Base-by-base conservation (phyloP, 2,888 invertebrate genomes). In the Drosophila birchii region DNA sequence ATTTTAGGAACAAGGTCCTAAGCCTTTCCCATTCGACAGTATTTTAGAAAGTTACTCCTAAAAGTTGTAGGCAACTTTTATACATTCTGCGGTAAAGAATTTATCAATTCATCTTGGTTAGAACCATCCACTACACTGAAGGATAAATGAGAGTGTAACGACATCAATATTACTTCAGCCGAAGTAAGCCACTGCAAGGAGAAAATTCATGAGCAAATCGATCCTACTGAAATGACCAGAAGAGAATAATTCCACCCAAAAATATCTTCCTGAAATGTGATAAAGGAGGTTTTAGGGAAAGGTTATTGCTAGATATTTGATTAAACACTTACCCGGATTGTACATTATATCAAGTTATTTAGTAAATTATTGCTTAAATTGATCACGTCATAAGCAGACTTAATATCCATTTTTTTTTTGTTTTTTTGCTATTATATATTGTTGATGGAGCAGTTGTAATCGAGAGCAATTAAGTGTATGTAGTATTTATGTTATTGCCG, bases 1-100 rank as follows among this genome's bases (percentile, higher is more conserved):
- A 51, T 43, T 64, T 51, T 36, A 49, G 43, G 66, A 43, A 29
- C 49, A 43, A 64, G 26, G 6, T 43, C 43, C 66, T 18, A 64
- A 43, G n/a, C n/a, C 14, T 12, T 8, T 29, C 2, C 45, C 32
- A 23, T 3, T 12, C n/a, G 26, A 32, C 45, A 58, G 12, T 2
- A 14, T 41, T 16, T 26, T 6, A 49, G 64, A 34, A 63, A 16
- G 34, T 49, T 34, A 12, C 26, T 64, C 34, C 64, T 26, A 64
- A 64, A 64, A 64, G 26, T 4, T 43, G 1, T 34, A 51, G 49
- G 14, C 39, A 64, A 49, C 36, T 47, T 43, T 34, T 0, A 18
- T 26, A 18, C 3, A 53, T 44, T 7, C 1, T 11, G 38, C 16
- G 53, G 23, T 7, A 23, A 34, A 9, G 20, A 53, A 38, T 54